These are phyloP conservation scores for Lepidostoma basale DNA, from an alignment of 1,140 invertebrate species.

Conservation along the genomic window DNA sequence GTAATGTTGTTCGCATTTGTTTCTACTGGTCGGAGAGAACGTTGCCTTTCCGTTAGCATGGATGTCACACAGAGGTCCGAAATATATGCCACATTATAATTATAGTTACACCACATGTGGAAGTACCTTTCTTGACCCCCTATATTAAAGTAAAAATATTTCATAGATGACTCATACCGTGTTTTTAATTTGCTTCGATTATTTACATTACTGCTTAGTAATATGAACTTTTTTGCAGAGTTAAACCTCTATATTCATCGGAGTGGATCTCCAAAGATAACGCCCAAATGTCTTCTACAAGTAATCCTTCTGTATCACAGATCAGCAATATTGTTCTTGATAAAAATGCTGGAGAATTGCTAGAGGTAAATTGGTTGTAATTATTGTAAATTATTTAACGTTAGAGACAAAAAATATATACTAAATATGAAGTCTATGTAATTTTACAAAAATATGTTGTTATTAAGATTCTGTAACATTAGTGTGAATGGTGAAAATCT, in stretches of 20 bases:
- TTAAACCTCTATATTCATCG: slow-evolving; percentile 2
- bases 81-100: not conserved
- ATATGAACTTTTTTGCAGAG: not conserved
- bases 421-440: not conserved
- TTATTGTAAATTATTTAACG: not conserved
- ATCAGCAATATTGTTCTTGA: not conserved
- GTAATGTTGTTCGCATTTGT: no score
- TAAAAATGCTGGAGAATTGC: slow-evolving; percentile 2
- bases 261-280: slow-evolving; percentile 3
- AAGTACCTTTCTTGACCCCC: not conserved
- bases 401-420: not conserved
- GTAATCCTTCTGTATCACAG: slow-evolving; percentile 6
- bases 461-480: not conserved
- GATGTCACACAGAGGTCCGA: no score
- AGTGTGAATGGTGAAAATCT: not conserved
- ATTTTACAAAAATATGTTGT: not conserved
- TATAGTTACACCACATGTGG: not conserved
- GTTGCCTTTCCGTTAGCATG: no score
- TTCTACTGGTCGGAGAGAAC: no score
- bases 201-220: not conserved
- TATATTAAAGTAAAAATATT: not conserved
- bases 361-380: not conserved
- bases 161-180: not conserved
- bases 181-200: not conserved
- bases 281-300: not conserved